Percentiles rank a stretch among this genome's conserved stretches.
Conservation (phyloP, 53 echinoderm and acorn worm genomes). For the Astropecten irregularis region DNA sequence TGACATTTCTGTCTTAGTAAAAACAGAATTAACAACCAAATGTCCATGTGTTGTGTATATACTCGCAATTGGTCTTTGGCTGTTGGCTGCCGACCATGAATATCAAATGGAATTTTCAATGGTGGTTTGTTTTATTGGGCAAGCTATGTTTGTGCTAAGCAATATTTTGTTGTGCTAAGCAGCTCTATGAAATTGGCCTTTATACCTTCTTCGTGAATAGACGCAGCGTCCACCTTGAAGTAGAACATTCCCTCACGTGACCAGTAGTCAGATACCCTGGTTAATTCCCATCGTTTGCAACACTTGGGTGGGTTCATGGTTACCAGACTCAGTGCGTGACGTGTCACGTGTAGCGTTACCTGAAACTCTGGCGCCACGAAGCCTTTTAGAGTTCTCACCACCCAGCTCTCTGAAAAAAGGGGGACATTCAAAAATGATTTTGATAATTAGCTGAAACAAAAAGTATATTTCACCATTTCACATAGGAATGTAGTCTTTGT, state of each 20-base stretch:
- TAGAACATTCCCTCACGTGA: conserved; percentile 63
- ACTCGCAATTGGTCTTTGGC: no score
- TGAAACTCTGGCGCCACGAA: conserved; percentile 71
- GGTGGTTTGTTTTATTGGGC: no score
- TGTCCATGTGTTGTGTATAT: no score
- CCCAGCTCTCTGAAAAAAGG: conserved; percentile 70
- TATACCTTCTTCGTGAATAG: conserved; percentile 18
- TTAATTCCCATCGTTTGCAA: conserved; percentile 62
- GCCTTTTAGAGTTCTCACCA: conserved; percentile 72
- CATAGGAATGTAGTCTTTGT: no score
- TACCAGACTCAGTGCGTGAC: conserved; percentile 63
- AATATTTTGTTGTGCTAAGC: no score
- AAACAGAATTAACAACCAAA: no score
- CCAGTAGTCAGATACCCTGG: conserved; percentile 55
- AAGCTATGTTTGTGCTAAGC: no score
- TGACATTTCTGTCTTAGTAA: no score
- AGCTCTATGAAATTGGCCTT: no score
- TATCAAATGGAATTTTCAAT: no score
- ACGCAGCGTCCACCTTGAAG: conserved; percentile 64
- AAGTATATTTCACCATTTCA: background rate
- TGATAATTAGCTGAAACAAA: background rate
- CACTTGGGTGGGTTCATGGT: conserved; percentile 84
- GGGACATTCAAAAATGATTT: no score
- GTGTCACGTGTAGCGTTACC: conserved; percentile 71
- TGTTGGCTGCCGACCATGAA: no score